Conservation (phyloP, 2,113 vertebrate genomes). For the Eulacestoma nigropectus region DNA sequence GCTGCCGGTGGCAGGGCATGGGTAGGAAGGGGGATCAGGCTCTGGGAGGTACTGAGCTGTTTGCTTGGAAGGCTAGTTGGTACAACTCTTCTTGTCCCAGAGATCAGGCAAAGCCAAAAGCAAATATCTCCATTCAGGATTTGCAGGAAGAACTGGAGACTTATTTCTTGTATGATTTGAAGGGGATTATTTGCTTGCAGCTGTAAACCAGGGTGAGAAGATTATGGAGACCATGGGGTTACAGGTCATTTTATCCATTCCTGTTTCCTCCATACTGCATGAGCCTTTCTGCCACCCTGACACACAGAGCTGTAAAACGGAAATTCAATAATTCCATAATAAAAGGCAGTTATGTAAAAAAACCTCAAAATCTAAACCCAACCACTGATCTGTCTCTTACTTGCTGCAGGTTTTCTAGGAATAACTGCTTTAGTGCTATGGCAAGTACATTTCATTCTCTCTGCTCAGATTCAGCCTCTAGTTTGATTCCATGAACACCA, state of each 20-base stretch:
- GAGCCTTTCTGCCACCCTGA: neutral
- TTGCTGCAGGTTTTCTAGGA: neutral
- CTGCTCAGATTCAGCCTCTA: neutral
- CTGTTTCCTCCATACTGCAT: neutral
- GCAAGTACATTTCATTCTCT: neutral
- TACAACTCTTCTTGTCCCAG: neutral
- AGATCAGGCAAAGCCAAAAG: neutral
- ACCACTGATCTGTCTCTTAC: neutral
- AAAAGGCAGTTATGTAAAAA: neutral
- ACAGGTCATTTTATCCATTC: neutral
- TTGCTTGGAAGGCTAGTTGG: neutral
- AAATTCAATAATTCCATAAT: neutral
- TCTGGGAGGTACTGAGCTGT: neutral
- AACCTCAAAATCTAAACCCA: neutral
- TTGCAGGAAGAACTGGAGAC: neutral
- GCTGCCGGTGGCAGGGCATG: fast-evolving
- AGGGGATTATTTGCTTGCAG: neutral
- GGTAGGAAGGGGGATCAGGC: neutral
- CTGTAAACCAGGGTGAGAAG: neutral
- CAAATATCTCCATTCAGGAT: neutral
- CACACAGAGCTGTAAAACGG: neutral
- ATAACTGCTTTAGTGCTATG: neutral
- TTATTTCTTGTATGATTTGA: neutral
- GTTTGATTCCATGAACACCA: neutral
- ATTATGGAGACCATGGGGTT: neutral